Evolutionary conservation across 2,113 vertebrate species (phyloP), one percentile per base, ranked within the genome.

Genomic region (Conger conger): DNA sequence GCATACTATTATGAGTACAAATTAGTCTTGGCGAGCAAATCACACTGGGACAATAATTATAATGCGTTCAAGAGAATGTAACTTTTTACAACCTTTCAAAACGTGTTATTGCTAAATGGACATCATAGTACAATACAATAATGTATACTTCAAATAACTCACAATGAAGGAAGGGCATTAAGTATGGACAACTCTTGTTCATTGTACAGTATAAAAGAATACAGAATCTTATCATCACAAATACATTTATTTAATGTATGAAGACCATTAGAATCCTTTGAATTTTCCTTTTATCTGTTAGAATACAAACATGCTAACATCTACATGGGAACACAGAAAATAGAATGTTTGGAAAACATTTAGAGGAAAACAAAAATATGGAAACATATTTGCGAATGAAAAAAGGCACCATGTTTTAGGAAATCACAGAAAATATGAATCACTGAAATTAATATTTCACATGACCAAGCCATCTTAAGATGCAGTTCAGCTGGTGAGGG

Each of bases 301-400:
- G 77, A 79, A 63, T 63, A 9, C 57, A 63, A 63, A 76, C 60
- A 68, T 45, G 16, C 68, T 33, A 73, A 73, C 68, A 42, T 83
- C 73, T 63, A 63, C 82, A 35, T 27, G 73, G 82, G 36, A 76
- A 83, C 63, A 40, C 45, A 23, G 33, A 30, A 73, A 73, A 82
- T 57, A 82, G 50, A 82, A 60, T 82, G 50, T 82, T 57, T 30
- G 50, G 80, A 54, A 53, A 50, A 18, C 80, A 42, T 30, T 81
- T 81, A 42, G 50, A 82, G 15, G 35, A 37, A 42, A 57, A 82
- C 50, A 82, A n/a, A 20, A 8, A n/a, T 4, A 68, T 68, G 27
- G n/a, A 73, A 33, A 73, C 68, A 73, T 73, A n/a, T 33, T 30
- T 27, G 27, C n/a, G 33, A 1, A 73, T 33, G 68, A 63, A 73